Evolutionary conservation across 1,140 invertebrate genomes (phyloP).

Genomic region (Laupala kohalensis): DNA sequence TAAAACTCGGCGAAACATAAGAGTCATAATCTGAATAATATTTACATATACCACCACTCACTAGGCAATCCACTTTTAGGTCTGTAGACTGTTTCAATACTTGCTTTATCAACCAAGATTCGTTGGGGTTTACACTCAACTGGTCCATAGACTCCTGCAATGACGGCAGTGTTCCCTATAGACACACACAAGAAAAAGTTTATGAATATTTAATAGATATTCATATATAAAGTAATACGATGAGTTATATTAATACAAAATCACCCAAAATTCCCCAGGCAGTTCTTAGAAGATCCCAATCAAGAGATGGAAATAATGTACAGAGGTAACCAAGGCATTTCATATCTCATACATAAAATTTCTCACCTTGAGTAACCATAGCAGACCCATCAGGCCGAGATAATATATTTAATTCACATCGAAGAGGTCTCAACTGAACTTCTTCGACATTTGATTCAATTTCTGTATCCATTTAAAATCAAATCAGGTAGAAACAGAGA

Average conservation of each 20-base stretch:
- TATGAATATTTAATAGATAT: not conserved
- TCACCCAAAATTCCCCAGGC: not conserved
- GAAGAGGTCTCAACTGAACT: slow-evolving; percentile 28
- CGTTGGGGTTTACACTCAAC: slow-evolving; percentile 63
- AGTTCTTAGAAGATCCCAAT: not conserved
- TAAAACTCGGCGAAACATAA: no score
- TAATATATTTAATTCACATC: slow-evolving; percentile 53
- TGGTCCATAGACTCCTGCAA: slow-evolving; percentile 72
- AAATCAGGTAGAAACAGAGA: no score
- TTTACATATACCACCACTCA: no score
- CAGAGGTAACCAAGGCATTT: not conserved
- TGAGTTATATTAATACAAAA: not conserved
- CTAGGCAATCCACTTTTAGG: slow-evolving; percentile 62
- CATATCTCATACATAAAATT: not conserved
- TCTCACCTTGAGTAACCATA: slow-evolving; percentile 51
- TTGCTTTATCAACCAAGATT: slow-evolving; percentile 62
- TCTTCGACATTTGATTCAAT: slow-evolving; percentile 20
- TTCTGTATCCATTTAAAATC: no score
- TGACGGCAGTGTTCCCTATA: slow-evolving; percentile 60
- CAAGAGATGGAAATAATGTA: not conserved
- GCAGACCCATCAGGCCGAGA: slow-evolving; percentile 61
- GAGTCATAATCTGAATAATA: no score
- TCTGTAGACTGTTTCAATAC: slow-evolving; percentile 61
- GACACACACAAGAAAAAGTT: no score
- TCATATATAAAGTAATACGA: not conserved